These are phyloP conservation scores for Pogonus chalceus DNA, from an alignment of 1,140 invertebrate species.

Conservation along the genomic window DNA sequence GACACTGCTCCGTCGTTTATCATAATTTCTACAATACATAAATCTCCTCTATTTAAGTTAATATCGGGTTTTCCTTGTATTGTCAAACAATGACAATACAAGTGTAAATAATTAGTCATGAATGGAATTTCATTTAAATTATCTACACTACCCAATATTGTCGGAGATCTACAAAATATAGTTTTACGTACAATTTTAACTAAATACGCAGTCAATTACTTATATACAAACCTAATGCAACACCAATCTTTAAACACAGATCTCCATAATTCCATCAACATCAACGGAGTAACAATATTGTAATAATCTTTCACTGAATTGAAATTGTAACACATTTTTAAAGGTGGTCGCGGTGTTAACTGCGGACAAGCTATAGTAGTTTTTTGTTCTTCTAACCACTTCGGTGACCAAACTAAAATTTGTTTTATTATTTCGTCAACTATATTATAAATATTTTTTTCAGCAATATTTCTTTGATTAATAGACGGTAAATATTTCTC, in stretches of 20 bases:
- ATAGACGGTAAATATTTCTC: too few relatives aligned
- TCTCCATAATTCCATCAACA: conserved; percentile 19
- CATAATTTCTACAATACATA: too few relatives aligned
- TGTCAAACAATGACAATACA: too few relatives aligned
- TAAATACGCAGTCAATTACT: conserved; percentile 14
- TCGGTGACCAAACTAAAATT: neutral
- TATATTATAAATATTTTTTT: too few relatives aligned
- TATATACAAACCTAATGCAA: neutral
- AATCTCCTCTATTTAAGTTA: too few relatives aligned
- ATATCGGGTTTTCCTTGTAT: too few relatives aligned
- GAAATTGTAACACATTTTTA: neutral
- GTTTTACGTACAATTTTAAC: conserved; percentile 10
- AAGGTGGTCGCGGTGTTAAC: neutral
- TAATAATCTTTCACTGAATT: conserved; percentile 11
- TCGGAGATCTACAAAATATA: too few relatives aligned
- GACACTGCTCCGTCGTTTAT: too few relatives aligned
- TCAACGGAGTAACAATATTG: conserved; percentile 13
- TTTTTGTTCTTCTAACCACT: conserved; percentile 1
- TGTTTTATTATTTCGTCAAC: neutral
- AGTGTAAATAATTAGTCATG: too few relatives aligned
- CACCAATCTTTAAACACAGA: conserved; percentile 14
- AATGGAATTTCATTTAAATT: too few relatives aligned
- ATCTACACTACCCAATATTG: too few relatives aligned
- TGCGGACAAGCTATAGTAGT: neutral
- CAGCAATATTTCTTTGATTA: too few relatives aligned